A percentile compares a stretch with the other conserved stretches of the same genome.
Conservation (phyloP, 2,797 vertebrate genomes). For the Margarornis squamiger region DNA sequence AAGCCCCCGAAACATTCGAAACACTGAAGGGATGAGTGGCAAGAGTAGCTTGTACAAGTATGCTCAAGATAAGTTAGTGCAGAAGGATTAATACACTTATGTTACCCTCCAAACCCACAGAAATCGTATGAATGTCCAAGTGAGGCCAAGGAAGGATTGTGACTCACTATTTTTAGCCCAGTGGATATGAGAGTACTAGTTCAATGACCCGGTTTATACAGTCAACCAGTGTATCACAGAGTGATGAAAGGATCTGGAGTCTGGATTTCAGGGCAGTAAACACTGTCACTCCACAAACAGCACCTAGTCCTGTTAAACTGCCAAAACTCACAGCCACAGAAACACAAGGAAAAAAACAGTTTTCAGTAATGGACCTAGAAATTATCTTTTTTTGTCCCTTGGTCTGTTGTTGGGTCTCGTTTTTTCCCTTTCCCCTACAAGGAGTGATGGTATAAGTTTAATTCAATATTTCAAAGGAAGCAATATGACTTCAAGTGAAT, state of each 20-base stretch:
- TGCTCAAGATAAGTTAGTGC: neutral
- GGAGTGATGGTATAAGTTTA: neutral
- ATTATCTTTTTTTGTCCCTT: neutral
- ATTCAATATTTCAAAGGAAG: neutral
- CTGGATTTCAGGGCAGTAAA: neutral
- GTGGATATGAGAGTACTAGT: neutral
- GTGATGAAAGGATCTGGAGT: neutral
- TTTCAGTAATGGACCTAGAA: neutral
- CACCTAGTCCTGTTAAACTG: neutral
- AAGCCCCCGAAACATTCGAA: neutral
- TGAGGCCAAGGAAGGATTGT: neutral
- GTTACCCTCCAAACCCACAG: neutral
- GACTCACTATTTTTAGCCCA: neutral
- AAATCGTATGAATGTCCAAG: neutral
- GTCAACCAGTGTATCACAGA: neutral
- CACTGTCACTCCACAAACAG: neutral
- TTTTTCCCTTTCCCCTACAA: neutral
- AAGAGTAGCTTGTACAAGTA: neutral
- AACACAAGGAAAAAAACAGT: neutral
- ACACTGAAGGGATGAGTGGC: neutral
- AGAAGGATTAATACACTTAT: neutral
- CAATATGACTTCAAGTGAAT: neutral
- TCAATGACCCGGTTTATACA: neutral
- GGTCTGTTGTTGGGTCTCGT: rapidly evolving
- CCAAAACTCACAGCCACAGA: neutral